A percentile compares a stretch with the other conserved stretches of the same genome.
These are phyloP conservation scores for Linnaemya vulpina DNA, from an alignment of 2,888 invertebrate species.

Conservation along the genomic window DNA sequence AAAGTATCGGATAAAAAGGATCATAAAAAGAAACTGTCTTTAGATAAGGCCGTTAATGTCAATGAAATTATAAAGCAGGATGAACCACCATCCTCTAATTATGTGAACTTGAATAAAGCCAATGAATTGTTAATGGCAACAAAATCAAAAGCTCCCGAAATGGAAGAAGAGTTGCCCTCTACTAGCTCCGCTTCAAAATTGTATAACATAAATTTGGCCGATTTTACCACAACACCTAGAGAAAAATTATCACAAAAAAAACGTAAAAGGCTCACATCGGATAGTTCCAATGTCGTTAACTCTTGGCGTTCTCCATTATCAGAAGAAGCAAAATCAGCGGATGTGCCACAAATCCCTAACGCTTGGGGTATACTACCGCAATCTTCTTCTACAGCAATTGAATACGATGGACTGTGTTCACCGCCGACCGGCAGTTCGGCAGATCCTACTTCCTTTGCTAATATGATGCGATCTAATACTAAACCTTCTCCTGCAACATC, in stretches of 20 bases:
- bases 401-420: slow-evolving; percentile 26
- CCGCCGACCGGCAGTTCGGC: slow-evolving; percentile 75
- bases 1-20: slow-evolving; percentile 83
- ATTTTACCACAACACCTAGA: slow-evolving; percentile 77
- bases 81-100: slow-evolving; percentile 83
- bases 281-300: slow-evolving; percentile 72
- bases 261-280: slow-evolving; percentile 84
- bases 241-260: slow-evolving; percentile 85
- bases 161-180: slow-evolving; percentile 65
- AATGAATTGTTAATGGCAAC: neutral
- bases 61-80: slow-evolving; percentile 84
- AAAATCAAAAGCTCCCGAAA: slow-evolving; percentile 65
- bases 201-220: slow-evolving; percentile 78
- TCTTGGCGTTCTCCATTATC: slow-evolving; percentile 74
- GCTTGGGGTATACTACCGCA: slow-evolving; percentile 77
- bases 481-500: slow-evolving; percentile 60
- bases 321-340: slow-evolving; percentile 73
- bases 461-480: slow-evolving; percentile 77
- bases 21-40: slow-evolving; percentile 80
- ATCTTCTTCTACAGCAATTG: slow-evolving; percentile 64
- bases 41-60: slow-evolving; percentile 71
- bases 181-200: slow-evolving; percentile 69
- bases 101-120: slow-evolving; percentile 80
- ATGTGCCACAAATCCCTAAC: slow-evolving; percentile 75
- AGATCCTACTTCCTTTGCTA: slow-evolving; percentile 80